Evolutionary conservation across 2,113 vertebrate species (phyloP), one percentile per base, ranked within the genome.

Genomic region (Mohoua ochrocephala): DNA sequence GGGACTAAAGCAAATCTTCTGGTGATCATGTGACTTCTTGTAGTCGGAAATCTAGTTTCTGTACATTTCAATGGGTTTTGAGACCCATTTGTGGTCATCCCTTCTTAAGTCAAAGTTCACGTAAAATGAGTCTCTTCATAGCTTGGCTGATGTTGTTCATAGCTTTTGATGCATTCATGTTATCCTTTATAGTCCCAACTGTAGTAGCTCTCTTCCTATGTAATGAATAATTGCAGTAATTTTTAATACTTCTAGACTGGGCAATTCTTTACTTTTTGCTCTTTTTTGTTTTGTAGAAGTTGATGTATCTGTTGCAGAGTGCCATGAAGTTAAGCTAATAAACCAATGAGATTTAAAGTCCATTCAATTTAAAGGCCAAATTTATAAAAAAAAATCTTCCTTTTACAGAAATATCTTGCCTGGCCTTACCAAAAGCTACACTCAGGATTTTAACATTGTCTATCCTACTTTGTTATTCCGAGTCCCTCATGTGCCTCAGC

Each of bases 91-190:
- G 26, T 65, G 35, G 35, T 83, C 28, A 57, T 13, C 9, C 10
- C 7, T 63, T 63, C 13, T 68, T 33, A 57, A 1, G 2, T 61
- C 28, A 23, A 30, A 57, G 6, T n/a, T 19, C 0, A 0, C 13
- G 14, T 68, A 47, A 85, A 82, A 14, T 49, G 11, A 59, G 11
- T 49, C n/a, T 54, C 23, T 73, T 0, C 0, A 6, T 22, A 21
- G 30, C 17, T 78, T 70, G 26, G 23, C n/a, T 47, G 39, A 35
- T 68, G 27, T 20, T 59, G 2, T 23, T 76, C 3, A 0, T 71
- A 31, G 21, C 5, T 82, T 81, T 22, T 65, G 24, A 27, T 87
- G 27, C 12, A 5, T 45, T 82, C 5, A 10, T 69, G 33, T 28
- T 50, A 11, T 53, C 41, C 13, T 56, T 49, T 54, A 33, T 13